phyloP scores from a whole-genome alignment of 2,797 vertebrate species.

The Bovichtus diacanthus region DNA sequence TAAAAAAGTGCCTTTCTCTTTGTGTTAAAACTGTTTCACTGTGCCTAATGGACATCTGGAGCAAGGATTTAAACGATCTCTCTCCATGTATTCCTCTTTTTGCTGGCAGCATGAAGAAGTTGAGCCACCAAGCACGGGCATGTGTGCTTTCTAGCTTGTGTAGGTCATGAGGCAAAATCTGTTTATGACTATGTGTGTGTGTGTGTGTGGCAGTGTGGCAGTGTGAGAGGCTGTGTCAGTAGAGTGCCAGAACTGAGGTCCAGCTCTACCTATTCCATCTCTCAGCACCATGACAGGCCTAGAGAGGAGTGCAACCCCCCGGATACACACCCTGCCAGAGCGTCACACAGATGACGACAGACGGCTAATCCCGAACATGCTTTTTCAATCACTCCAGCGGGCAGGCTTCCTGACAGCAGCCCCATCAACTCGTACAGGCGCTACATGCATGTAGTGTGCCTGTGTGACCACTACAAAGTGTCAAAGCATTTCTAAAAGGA shows the following conservation, averaged over 20 bases:
- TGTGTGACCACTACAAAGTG: conserved; percentile 61
- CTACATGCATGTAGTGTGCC: conserved; percentile 62
- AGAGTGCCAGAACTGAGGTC: conserved; percentile 24
- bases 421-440: conserved; percentile 50
- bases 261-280: conserved; percentile 48
- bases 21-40: conserved; percentile 43
- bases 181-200: conserved; percentile 14
- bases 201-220: too few species aligned
- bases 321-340: conserved; percentile 26
- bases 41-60: conserved; percentile 34
- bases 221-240: conserved; percentile 16
- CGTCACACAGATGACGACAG: conserved; percentile 46
- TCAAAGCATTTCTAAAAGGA: conserved; percentile 60
- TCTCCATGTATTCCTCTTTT: conserved; percentile 27
- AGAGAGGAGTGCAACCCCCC: conserved; percentile 21
- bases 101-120: conserved; percentile 30
- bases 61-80: conserved; percentile 23
- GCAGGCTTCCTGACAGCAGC: conserved; percentile 62
- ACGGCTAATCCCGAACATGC: conserved; percentile 75
- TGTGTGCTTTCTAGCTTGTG: conserved; percentile 7
- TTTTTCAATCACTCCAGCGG: conserved; percentile 77
- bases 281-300: conserved; percentile 30
- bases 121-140: neutral
- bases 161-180: conserved; percentile 13
- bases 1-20: conserved; percentile 33